Evolutionary conservation across 2,888 invertebrate genomes (phyloP).

Genomic region (Eupeodes latifasciatus): DNA sequence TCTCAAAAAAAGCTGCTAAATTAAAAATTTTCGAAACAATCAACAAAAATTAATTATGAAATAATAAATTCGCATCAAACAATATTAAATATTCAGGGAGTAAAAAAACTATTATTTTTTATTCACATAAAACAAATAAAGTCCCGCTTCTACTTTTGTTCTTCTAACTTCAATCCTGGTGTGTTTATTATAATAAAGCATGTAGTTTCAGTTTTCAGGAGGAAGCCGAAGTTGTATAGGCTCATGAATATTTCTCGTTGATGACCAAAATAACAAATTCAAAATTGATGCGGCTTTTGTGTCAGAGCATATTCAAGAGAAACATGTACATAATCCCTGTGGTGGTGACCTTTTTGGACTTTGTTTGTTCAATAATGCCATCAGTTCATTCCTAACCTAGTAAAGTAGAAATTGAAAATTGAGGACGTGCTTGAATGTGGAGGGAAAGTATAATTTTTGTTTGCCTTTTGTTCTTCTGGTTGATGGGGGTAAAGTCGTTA

Average conservation of each 20-base stretch:
- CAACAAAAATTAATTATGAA: not conserved
- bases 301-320: not conserved
- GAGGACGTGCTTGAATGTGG: slow-evolving; percentile 20
- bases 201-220: not conserved
- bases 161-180: slow-evolving; percentile 21
- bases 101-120: not conserved
- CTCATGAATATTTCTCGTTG: not conserved
- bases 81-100: not conserved
- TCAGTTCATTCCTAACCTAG: too few relatives aligned
- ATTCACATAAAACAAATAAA: not conserved
- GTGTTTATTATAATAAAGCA: not conserved
- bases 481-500: not conserved
- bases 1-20: not conserved
- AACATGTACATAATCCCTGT: not conserved
- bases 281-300: slow-evolving; percentile 15
- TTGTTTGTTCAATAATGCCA: slow-evolving; percentile 14
- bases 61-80: too few relatives aligned
- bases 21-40: not conserved
- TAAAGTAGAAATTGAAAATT: slow-evolving; percentile 8
- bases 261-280: slow-evolving; percentile 23
- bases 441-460: not conserved
- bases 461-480: not conserved
- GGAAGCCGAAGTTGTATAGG: not conserved
- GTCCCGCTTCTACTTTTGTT: not conserved
- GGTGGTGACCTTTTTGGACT: slow-evolving; percentile 21